These are phyloP conservation scores for Molorchus minor DNA, from an alignment of 2,888 invertebrate genomes.

Conservation along the genomic window DNA sequence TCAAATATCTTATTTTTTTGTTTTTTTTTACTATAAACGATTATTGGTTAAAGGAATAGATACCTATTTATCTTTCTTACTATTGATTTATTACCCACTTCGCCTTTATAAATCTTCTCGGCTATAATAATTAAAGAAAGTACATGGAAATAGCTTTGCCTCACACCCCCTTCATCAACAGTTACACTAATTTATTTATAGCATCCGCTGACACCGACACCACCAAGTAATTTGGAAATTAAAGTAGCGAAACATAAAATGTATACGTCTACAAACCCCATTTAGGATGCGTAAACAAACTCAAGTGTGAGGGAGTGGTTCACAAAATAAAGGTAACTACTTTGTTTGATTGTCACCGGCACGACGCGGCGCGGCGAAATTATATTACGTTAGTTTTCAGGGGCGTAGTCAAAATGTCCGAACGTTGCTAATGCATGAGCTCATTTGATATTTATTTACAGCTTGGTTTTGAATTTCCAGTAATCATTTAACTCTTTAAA, in stretches of 20 bases:
- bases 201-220: slow-evolving; percentile 8
- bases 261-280: slow-evolving; percentile 13
- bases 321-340: slow-evolving; percentile 11
- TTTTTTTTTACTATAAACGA: too few species aligned
- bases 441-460: too few species aligned
- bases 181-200: slow-evolving; percentile 15
- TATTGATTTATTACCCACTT: too few species aligned
- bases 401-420: slow-evolving; percentile 12
- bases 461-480: too few species aligned
- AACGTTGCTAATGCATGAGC: too few species aligned
- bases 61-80: too few species aligned
- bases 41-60: too few species aligned
- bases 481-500: too few species aligned
- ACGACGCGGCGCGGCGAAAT: too few species aligned
- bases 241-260: slow-evolving; percentile 13
- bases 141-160: slow-evolving; percentile 1
- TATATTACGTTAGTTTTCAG: background rate
- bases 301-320: slow-evolving; percentile 19
- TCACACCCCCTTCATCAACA: slow-evolving; percentile 14
- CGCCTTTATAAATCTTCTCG: too few species aligned
- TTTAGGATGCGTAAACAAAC: slow-evolving; percentile 17
- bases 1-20: too few species aligned
- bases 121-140: too few species aligned
- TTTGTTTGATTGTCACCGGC: slow-evolving; percentile 17
- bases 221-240: slow-evolving; percentile 17